Percentiles rank a stretch among this genome's conserved stretches.
These are phyloP conservation scores for Siderastrea radians DNA, from an alignment of 92 coral and sea anemone genomes.

Conservation along the genomic window DNA sequence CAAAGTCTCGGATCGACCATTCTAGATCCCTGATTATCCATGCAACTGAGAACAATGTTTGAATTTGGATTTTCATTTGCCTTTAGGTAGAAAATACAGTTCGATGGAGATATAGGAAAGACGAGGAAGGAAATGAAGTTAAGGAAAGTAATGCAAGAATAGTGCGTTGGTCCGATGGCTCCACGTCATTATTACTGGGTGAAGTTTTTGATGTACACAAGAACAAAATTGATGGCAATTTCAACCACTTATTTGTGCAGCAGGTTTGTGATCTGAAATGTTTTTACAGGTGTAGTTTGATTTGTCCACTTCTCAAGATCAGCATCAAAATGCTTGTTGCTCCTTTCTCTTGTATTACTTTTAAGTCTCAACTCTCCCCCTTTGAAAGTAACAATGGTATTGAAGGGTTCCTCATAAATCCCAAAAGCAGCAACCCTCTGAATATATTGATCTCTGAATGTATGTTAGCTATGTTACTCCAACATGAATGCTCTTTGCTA, in stretches of 20 bases:
- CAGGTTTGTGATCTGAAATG: constrained; percentile 71
- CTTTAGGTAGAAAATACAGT: constrained; percentile 94
- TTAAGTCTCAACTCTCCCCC: too few relatives aligned
- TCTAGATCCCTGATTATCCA: too few relatives aligned
- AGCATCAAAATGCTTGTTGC: too few relatives aligned
- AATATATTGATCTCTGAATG: too few relatives aligned
- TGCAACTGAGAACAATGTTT: background rate
- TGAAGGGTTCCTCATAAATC: too few relatives aligned
- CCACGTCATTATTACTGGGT: constrained; percentile 89
- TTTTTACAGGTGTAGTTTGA: background rate
- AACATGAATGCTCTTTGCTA: too few relatives aligned
- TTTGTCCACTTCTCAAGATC: background rate
- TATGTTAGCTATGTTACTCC: too few relatives aligned
- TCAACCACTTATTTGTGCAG: constrained; percentile 96
- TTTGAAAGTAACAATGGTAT: too few relatives aligned
- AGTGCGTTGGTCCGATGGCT: constrained; percentile 99
- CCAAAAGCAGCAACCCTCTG: too few relatives aligned
- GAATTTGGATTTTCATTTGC: too few relatives aligned
- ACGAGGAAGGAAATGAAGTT: constrained; percentile 91
- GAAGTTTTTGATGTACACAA: constrained; percentile 99
- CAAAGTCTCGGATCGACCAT: too few relatives aligned
- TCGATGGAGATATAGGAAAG: constrained; percentile 94
- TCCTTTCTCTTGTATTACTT: too few relatives aligned
- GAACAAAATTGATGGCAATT: constrained; percentile 94
- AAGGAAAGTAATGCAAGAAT: constrained; percentile 98